Evolutionary conservation across 1,140 invertebrate species (phyloP), one percentile per base, ranked within the genome.

Genomic region (Zaprionus africanus): DNA sequence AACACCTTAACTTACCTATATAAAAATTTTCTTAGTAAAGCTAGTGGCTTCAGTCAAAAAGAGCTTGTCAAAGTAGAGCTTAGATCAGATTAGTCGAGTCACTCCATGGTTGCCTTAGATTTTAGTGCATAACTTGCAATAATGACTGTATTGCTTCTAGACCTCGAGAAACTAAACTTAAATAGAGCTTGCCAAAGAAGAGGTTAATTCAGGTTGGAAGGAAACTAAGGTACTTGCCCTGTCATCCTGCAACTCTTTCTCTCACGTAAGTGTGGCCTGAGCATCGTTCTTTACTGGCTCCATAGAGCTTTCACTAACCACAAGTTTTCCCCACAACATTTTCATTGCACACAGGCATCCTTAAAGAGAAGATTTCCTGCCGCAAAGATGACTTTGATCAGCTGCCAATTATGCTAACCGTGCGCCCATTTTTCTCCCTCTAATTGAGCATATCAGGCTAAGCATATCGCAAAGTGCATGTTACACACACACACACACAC

Each of bases 381-480:
- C 9, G 2, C 41, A 9, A 17, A 17, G n/a, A 17, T 51, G 46
- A 24, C 46, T 51, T 51, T 51, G 46, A 51, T 51, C 46, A 51
- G 46, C 46, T 51, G 46, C 46, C 46, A 51, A 51, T 51, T 51
- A 51, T 51, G 46, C 22, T 24, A 51, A 51, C 46, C 19, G 19
- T 51, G 46, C 22, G 19, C 46, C 19, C 46, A 22, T 51, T 24
- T 22, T 13, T 51, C 11, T 19, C 19, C 46, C 46, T 51, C 46
- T 51, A 51, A 58, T 66, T 58, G 54, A 12, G 26, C 62, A 65
- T 62, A 62, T 56, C 59, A 26, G 41, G 59, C 63, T 70, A n/a
- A 63, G 26, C 61, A 71, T 58, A 46, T 17, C 41, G 41, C 41
- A 46, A n/a, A 46, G 41, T 46, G 41, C 41, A 69, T 64, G 28